Percentiles rank a stretch among this genome's conserved stretches.
Conservation (phyloP, 2,113 vertebrate genomes). For the Paramisgurnus dabryanus region DNA sequence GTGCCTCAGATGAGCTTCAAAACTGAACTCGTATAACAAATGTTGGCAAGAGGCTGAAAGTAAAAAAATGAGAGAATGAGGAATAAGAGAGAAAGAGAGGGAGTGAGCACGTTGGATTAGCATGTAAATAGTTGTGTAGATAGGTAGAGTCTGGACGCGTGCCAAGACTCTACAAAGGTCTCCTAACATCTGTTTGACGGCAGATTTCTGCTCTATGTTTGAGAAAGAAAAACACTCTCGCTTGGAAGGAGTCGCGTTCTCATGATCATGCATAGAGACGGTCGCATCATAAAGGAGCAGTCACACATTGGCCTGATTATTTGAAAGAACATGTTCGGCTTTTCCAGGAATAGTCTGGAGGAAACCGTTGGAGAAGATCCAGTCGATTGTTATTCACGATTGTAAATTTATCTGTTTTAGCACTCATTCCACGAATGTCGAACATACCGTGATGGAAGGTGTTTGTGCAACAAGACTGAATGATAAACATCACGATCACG, state of each 20-base stretch:
- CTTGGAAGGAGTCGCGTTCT: slow-evolving; percentile 68
- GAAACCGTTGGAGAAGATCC: slow-evolving; percentile 25
- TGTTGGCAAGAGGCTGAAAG: slow-evolving; percentile 48
- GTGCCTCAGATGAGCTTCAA: not conserved
- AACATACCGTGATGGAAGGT: slow-evolving; percentile 8
- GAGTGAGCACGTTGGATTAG: slow-evolving; percentile 85
- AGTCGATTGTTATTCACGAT: slow-evolving; percentile 22
- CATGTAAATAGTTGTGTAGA: slow-evolving; percentile 94
- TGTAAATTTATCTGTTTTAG: slow-evolving; percentile 33
- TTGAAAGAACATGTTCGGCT: not conserved
- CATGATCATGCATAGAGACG: slow-evolving; percentile 71
- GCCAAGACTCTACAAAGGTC: slow-evolving; percentile 88
- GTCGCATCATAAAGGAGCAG: slow-evolving; percentile 32
- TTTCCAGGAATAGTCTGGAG: slow-evolving; percentile 4
- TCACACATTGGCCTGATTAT: not conserved
- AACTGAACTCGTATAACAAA: not conserved
- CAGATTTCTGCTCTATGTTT: slow-evolving; percentile 83
- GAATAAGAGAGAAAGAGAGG: slow-evolving; percentile 40
- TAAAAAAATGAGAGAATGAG: not conserved
- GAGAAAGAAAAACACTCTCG: slow-evolving; percentile 78
- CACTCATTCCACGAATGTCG: slow-evolving; percentile 48
- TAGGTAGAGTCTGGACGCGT: slow-evolving; percentile 86
- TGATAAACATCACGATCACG: not conserved
- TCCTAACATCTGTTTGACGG: slow-evolving; percentile 90
- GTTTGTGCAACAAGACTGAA: not conserved